phyloP scores from a whole-genome alignment of 2,888 invertebrate genomes.

The Parthenolecanium corni region DNA sequence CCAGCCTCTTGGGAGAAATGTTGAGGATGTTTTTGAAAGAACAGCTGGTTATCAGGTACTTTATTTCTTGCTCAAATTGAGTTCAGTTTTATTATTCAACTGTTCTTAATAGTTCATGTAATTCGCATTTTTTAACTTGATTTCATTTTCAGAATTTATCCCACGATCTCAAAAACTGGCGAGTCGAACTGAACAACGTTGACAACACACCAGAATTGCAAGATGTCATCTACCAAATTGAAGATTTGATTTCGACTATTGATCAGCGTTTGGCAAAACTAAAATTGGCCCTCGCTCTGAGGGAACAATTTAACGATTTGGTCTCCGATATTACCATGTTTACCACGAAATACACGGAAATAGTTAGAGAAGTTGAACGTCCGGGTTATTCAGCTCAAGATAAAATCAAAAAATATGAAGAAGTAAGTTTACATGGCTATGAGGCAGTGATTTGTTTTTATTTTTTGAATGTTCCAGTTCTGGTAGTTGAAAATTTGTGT shows the following conservation, averaged over 20 bases:
- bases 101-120: no score
- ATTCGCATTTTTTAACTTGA: no score
- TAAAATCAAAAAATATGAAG: constrained; percentile 76
- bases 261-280: constrained; percentile 75
- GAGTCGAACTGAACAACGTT: constrained; percentile 50
- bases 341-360: constrained; percentile 72
- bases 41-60: constrained; percentile 56
- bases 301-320: constrained; percentile 78
- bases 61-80: neutral
- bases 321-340: constrained; percentile 80
- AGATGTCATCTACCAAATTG: constrained; percentile 66
- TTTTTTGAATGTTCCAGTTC: neutral
- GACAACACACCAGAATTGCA: constrained; percentile 67
- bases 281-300: constrained; percentile 60
- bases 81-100: neutral
- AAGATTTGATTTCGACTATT: constrained; percentile 70
- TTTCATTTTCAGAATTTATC: constrained; percentile 46
- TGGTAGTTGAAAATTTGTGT: no score
- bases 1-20: constrained; percentile 73
- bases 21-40: constrained; percentile 79
- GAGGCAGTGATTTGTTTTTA: no score
- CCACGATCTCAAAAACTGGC: constrained; percentile 62
- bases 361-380: constrained; percentile 73
- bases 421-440: no score
- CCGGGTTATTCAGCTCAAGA: constrained; percentile 70